Conservation (phyloP, 2,113 vertebrate genomes). For the Atherinomorus stipes region DNA sequence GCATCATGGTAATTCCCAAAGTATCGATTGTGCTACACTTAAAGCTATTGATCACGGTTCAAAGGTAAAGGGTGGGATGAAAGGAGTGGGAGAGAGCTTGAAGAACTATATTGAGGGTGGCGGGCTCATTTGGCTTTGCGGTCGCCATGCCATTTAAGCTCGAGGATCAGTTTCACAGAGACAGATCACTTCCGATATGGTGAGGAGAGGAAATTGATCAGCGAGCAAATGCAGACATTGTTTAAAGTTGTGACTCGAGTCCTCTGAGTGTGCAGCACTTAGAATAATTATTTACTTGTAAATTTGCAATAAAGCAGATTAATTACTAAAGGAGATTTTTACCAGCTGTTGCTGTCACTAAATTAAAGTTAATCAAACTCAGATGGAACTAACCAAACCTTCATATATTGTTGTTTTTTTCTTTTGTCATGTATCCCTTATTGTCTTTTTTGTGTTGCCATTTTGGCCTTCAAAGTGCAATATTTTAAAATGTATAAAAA, state of each 20-base stretch:
- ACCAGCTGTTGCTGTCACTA: background rate
- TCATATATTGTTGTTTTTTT: background rate
- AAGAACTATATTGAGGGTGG: constrained; percentile 18
- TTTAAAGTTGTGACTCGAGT: constrained; percentile 2
- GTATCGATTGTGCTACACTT: constrained; percentile 70
- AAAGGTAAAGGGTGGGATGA: constrained; percentile 61
- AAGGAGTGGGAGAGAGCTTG: constrained; percentile 18
- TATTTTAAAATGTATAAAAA: constrained; percentile 10
- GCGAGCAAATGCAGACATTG: constrained; percentile 30
- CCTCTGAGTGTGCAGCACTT: background rate
- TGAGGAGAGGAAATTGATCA: constrained; percentile 47
- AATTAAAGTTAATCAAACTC: background rate
- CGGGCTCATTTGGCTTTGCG: constrained; percentile 37
- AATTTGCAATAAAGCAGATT: too few relatives aligned
- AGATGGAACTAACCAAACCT: background rate
- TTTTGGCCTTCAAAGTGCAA: constrained; percentile 6
- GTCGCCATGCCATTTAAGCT: constrained; percentile 39
- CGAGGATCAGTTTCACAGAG: constrained; percentile 59
- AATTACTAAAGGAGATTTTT: too few relatives aligned
- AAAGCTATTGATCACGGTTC: constrained; percentile 65
- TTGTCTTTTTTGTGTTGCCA: background rate
- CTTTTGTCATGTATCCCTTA: background rate
- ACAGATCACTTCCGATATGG: constrained; percentile 39
- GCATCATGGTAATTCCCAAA: constrained; percentile 48
- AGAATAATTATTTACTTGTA: background rate